phyloP scores from a whole-genome alignment of 1,140 invertebrate species.

The Sweltsa coloradensis region DNA sequence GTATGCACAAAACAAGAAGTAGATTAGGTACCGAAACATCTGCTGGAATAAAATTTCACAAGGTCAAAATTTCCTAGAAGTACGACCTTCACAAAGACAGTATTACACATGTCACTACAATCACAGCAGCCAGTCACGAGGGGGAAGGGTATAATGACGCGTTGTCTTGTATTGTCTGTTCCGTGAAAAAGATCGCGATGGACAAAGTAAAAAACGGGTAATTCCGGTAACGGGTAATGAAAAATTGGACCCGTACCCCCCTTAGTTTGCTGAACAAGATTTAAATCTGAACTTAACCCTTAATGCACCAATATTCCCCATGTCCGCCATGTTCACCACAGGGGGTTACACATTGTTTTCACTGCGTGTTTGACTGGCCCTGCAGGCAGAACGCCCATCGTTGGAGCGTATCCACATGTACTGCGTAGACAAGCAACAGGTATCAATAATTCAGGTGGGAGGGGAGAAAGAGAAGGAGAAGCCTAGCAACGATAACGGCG shows the following conservation, averaged over 20 bases:
- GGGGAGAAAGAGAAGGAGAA: constrained; percentile 18
- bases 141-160: too few relatives aligned
- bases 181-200: too few relatives aligned
- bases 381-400: constrained; percentile 24
- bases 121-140: too few relatives aligned
- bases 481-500: constrained; percentile 3
- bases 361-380: not conserved
- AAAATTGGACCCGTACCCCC: not conserved
- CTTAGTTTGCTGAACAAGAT: not conserved
- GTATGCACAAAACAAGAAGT: too few relatives aligned
- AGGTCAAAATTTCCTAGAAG: too few relatives aligned
- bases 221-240: not conserved
- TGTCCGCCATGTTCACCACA: not conserved
- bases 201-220: not conserved
- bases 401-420: constrained; percentile 52
- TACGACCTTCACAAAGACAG: too few relatives aligned
- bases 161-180: too few relatives aligned
- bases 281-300: not conserved
- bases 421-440: constrained; percentile 54
- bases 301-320: not conserved
- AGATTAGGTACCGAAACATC: too few relatives aligned
- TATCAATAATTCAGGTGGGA: constrained; percentile 49
- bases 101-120: too few relatives aligned
- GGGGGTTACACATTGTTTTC: not conserved
- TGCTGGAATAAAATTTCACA: too few relatives aligned